phyloP scores from a whole-genome alignment of 2,888 invertebrate species.

The Drosophila lutescens region DNA sequence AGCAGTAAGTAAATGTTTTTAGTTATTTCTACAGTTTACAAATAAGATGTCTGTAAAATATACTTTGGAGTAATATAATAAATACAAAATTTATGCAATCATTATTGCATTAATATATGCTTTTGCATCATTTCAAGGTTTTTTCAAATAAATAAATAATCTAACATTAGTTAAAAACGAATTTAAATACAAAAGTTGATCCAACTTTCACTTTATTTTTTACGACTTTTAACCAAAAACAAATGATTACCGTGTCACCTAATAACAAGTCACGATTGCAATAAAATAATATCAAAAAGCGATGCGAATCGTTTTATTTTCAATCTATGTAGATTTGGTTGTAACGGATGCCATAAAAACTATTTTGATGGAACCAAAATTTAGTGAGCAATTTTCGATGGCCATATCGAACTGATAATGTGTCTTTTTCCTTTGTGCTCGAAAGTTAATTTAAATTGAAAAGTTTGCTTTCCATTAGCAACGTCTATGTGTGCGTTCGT shows the following conservation, averaged over 20 bases:
- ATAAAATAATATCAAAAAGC: neutral
- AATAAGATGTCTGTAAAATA: no score
- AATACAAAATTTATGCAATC: no score
- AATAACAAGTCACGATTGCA: neutral
- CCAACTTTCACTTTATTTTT: neutral
- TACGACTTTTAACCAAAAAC: neutral
- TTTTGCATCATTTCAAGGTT: no score
- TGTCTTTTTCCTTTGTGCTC: constrained; percentile 19
- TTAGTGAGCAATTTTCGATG: neutral
- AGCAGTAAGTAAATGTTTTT: no score
- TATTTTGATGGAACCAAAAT: constrained; percentile 1
- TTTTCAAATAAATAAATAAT: neutral
- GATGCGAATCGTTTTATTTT: neutral
- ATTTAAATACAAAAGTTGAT: neutral
- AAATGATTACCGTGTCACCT: neutral
- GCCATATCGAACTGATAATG: constrained; percentile 24
- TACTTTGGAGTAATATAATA: no score
- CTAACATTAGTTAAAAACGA: neutral
- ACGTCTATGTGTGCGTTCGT: constrained; percentile 11
- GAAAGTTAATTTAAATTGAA: constrained; percentile 74
- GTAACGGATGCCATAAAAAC: neutral
- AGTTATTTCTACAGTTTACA: no score
- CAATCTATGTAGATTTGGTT: neutral
- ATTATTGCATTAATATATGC: no score
- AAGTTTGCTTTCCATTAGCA: constrained; percentile 67